Conservation (phyloP, 2,113 vertebrate genomes). For the Himantopus leucocephalus region DNA sequence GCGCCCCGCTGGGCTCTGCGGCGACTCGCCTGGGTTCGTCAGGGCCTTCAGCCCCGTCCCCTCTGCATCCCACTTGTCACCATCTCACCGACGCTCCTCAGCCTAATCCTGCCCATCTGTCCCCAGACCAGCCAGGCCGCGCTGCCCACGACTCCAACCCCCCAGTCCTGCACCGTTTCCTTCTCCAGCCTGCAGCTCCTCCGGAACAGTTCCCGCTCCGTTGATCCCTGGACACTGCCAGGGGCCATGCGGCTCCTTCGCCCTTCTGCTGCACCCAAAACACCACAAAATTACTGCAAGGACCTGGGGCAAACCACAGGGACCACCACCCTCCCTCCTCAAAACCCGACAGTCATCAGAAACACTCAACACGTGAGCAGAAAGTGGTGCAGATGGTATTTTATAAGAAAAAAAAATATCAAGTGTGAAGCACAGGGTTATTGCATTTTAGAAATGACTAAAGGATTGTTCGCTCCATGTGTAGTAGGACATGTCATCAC, state of each 20-base stretch:
- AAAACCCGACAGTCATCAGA: background rate
- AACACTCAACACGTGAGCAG: background rate
- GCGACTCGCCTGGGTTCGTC: background rate
- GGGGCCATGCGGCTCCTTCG: fast-evolving
- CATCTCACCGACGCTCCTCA: background rate
- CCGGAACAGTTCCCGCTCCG: fast-evolving
- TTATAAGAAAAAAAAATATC: too few species aligned
- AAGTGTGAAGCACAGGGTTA: background rate
- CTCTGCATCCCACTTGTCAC: background rate
- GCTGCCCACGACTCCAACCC: background rate
- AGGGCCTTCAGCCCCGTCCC: background rate
- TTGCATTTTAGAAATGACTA: background rate
- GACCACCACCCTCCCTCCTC: background rate
- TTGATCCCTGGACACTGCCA: background rate
- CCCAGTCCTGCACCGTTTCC: background rate
- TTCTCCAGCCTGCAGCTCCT: background rate
- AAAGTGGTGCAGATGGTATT: background rate
- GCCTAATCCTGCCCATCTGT: background rate
- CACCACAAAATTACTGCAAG: background rate
- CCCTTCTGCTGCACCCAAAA: background rate
- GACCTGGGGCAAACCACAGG: background rate
- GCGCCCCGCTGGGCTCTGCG: background rate
- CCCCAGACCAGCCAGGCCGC: background rate
- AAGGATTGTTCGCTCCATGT: too few species aligned
- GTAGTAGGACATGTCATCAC: background rate